A percentile compares a stretch with the other conserved stretches of the same genome.
phyloP scores from a whole-genome alignment of 2,113 vertebrate species.

The Platysteira castanea region DNA sequence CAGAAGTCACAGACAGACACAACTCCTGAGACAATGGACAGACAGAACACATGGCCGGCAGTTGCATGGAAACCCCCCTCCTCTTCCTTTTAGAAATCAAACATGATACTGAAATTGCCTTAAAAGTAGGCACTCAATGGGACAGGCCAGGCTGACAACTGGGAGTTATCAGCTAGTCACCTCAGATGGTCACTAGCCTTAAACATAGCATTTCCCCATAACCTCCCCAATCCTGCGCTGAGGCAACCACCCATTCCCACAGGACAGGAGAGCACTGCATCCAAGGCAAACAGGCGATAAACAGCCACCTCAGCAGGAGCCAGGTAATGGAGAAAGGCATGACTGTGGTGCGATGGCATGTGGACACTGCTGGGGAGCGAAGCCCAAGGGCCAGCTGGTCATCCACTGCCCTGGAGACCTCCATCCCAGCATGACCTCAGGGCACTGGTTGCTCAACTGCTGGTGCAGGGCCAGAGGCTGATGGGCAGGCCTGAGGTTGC shows the following conservation, averaged over 20 bases:
- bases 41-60: rapidly evolving
- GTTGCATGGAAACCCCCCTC: background rate
- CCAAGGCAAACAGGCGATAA: rapidly evolving
- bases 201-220: rapidly evolving
- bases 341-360: rapidly evolving
- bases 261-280: background rate
- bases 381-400: background rate
- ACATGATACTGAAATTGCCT: background rate
- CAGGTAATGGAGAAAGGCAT: background rate
- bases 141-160: background rate
- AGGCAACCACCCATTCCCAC: background rate
- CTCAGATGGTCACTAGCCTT: background rate
- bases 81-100: background rate
- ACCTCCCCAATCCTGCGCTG: rapidly evolving
- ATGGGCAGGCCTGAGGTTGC: rapidly evolving
- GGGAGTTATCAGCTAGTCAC: background rate
- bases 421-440: background rate
- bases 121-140: background rate
- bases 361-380: rapidly evolving
- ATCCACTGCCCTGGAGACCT: background rate
- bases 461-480: background rate
- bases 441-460: background rate
- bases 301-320: background rate
- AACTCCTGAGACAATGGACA: background rate
- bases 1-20: background rate